phyloP scores from a whole-genome alignment of 2,113 vertebrate species.

The Motacilla tschutschensis region DNA sequence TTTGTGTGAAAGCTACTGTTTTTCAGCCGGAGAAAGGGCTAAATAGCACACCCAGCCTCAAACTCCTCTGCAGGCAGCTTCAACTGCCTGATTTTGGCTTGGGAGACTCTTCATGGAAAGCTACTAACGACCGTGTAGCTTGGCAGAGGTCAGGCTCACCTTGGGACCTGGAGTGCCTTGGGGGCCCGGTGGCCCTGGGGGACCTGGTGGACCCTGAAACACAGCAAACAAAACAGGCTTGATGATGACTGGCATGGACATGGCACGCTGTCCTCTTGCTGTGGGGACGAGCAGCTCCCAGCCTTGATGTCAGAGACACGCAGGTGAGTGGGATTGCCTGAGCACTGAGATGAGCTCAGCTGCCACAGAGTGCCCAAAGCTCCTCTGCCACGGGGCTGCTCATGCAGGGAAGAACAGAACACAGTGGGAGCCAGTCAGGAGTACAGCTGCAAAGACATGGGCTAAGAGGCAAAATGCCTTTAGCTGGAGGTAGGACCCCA shows the following conservation, averaged over 20 bases:
- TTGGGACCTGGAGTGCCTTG: slow-evolving; percentile 84
- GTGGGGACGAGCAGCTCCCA: not conserved
- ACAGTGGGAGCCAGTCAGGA: rapidly evolving
- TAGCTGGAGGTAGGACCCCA: not conserved
- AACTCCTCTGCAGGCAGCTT: rapidly evolving
- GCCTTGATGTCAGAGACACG: rapidly evolving
- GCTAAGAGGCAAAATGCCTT: not conserved
- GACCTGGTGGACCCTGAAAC: slow-evolving; percentile 84
- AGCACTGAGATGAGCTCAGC: rapidly evolving
- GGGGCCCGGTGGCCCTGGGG: slow-evolving; percentile 81
- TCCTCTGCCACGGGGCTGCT: not conserved
- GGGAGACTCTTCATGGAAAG: not conserved
- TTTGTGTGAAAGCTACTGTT: not conserved
- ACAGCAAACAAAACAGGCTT: not conserved
- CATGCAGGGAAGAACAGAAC: not conserved
- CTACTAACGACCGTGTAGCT: rapidly evolving
- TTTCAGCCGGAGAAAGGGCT: not conserved
- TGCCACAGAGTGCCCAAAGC: rapidly evolving
- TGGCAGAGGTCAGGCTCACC: slow-evolving; percentile 63
- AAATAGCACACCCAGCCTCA: rapidly evolving
- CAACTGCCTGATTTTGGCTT: not conserved
- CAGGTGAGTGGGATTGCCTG: rapidly evolving
- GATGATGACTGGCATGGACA: not conserved
- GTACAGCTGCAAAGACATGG: rapidly evolving
- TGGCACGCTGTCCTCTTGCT: rapidly evolving